phyloP scores from a whole-genome alignment of 2,797 vertebrate species.

The Otolemur crassicaudatus region DNA sequence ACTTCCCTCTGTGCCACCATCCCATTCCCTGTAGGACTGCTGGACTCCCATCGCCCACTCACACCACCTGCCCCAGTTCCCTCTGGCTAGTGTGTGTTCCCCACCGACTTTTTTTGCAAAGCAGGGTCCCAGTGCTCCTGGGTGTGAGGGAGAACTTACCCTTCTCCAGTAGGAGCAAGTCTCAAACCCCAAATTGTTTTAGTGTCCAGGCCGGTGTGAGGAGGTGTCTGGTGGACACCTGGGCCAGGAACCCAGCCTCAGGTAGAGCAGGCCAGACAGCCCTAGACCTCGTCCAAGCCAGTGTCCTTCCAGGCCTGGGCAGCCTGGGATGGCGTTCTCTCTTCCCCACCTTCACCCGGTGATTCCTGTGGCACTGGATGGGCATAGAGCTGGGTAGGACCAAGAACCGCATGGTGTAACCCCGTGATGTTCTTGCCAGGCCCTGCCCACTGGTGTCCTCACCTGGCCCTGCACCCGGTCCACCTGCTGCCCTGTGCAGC shows the following conservation, averaged over 20 bases:
- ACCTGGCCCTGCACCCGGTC: neutral
- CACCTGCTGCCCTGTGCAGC: rapidly evolving
- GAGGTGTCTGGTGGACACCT: neutral
- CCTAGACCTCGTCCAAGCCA: neutral
- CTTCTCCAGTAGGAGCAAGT: neutral
- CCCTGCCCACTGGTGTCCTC: neutral
- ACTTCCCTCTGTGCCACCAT: neutral
- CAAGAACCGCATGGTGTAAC: too few species aligned
- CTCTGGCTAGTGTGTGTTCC: neutral
- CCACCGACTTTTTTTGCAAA: neutral
- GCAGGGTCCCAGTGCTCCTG: too few species aligned
- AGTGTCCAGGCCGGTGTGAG: neutral
- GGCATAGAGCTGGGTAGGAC: neutral
- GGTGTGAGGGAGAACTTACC: too few species aligned
- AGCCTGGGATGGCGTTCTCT: too few species aligned
- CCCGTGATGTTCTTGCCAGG: neutral
- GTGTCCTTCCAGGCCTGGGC: rapidly evolving
- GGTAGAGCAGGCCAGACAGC: neutral
- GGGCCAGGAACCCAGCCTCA: neutral
- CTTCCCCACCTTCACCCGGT: neutral
- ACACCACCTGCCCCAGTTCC: too few species aligned
- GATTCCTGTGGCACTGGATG: neutral
- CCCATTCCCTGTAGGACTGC: too few species aligned
- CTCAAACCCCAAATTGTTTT: neutral
- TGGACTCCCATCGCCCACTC: neutral